Base-by-base conservation (phyloP, 1,140 invertebrate species). In the Bilobella aurantiaca region DNA sequence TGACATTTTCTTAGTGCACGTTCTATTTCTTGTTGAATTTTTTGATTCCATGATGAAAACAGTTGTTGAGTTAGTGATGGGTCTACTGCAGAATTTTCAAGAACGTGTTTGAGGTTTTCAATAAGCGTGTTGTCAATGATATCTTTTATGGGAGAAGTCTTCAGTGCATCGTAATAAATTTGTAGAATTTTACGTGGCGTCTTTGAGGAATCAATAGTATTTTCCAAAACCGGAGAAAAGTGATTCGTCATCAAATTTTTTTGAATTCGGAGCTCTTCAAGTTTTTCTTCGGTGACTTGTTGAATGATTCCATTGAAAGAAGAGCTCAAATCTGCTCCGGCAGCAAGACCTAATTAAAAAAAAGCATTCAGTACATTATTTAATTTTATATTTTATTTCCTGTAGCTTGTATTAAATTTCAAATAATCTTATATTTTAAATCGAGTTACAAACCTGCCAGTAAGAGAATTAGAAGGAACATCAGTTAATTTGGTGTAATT, bases 211-310 rank as follows among this genome's bases (percentile, higher is more conserved):
- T 16, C 31, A 21, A 28, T 56, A n/a, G 14, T 30, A 37, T 37
- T 64, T 2, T 60, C 46, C 1, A 68, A 30, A 5, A 64, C 58
- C 2, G 62, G 58, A 25, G 1, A 1, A 34, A 34, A 68, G 57
- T 64, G 46, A 27, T 27, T 23, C 27, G 63, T 62, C 28, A 68
- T 8, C 3, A 49, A 28, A 23, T 56, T 27, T 21, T 64, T 47
- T 21, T 68, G 67, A 30, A 14, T 25, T 2, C 65, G 32, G 1
- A 68, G 47, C 32, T 64, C 59, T 25, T 62, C 31, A 29, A 68
- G 30, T 32, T 68, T 68, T 32, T 68, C 67, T 3, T 32, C 46
- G 1, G 67, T 58, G 0, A 68, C 67, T 63, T 68, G 67, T 37
- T 42, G 58, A 1, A 68, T n/a, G 29, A 68, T 58, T 8, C 28